These are phyloP conservation scores for Coracias cyanogaster DNA, from an alignment of 2,797 vertebrate species.

Conservation along the genomic window DNA sequence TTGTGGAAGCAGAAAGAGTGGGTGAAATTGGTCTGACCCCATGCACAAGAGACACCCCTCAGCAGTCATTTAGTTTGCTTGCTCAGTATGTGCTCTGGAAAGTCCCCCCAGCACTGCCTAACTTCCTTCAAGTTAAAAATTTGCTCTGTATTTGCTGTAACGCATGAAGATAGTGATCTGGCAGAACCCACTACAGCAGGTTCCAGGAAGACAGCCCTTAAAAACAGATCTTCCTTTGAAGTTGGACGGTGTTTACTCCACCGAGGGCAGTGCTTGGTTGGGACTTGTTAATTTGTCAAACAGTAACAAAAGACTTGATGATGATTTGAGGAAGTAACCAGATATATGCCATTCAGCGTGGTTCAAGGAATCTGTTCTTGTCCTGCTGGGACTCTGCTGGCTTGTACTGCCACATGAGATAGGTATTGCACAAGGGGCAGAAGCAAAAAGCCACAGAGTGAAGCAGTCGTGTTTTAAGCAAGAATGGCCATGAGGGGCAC, in stretches of 20 bases:
- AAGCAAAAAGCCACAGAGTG: not conserved
- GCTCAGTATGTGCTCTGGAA: not conserved
- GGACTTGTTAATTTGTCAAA: not conserved
- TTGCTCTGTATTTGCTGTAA: not conserved
- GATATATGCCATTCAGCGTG: not conserved
- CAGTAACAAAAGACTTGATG: not conserved
- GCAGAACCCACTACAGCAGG: not conserved
- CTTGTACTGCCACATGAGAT: fast-evolving
- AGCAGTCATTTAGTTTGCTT: not conserved
- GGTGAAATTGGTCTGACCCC: fast-evolving
- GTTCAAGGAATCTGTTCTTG: not conserved
- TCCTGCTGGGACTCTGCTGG: not conserved
- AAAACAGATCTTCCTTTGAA: not conserved
- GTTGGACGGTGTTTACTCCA: not conserved
- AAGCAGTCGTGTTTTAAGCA: not conserved
- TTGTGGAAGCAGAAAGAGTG: fast-evolving
- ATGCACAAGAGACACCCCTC: too few species aligned
- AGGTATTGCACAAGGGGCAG: not conserved
- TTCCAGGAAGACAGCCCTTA: not conserved
- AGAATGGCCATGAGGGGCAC: not conserved
- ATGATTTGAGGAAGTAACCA: not conserved
- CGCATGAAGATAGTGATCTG: not conserved
- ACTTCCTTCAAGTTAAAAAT: not conserved
- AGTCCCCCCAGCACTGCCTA: not conserved
- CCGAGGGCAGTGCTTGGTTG: not conserved